Evolutionary conservation across 2,888 invertebrate species (phyloP).

Genomic region (Chironomus tentans): DNA sequence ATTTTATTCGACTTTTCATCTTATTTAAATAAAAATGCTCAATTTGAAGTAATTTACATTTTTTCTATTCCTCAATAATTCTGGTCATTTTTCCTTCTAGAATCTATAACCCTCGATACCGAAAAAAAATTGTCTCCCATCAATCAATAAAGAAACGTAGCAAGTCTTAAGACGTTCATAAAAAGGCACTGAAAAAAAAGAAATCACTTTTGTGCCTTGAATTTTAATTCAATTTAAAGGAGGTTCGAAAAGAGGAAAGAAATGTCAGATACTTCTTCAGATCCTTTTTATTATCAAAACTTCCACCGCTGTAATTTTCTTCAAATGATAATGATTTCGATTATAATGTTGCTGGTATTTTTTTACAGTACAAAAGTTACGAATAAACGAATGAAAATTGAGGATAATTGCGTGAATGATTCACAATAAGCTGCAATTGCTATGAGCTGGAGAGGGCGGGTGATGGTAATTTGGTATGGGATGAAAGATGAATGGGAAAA

Average conservation of each 20-base stretch:
- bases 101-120: not conserved
- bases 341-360: not conserved
- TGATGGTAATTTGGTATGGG: not conserved
- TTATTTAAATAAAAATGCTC: too few species aligned
- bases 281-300: not conserved
- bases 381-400: conserved; percentile 26
- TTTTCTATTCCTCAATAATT: too few species aligned
- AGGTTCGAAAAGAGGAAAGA: too few species aligned
- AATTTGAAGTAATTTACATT: too few species aligned
- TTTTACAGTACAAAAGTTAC: conserved; percentile 16
- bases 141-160: not conserved
- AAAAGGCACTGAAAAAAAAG: too few species aligned
- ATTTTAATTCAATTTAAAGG: conserved; percentile 18
- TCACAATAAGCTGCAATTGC: conserved; percentile 20
- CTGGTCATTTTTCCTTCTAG: not conserved
- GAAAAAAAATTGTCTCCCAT: not conserved
- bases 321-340: conserved; percentile 3
- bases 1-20: too few species aligned
- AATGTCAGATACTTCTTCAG: not conserved
- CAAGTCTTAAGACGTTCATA: too few species aligned
- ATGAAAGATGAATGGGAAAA: conserved; percentile 2
- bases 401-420: conserved; percentile 20
- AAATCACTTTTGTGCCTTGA: conserved; percentile 8
- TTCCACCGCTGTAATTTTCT: not conserved
- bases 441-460: not conserved